A percentile compares a stretch with the other conserved stretches of the same genome.
phyloP scores from a whole-genome alignment of 2,797 vertebrate genomes.

The Anniella stebbinsi region DNA sequence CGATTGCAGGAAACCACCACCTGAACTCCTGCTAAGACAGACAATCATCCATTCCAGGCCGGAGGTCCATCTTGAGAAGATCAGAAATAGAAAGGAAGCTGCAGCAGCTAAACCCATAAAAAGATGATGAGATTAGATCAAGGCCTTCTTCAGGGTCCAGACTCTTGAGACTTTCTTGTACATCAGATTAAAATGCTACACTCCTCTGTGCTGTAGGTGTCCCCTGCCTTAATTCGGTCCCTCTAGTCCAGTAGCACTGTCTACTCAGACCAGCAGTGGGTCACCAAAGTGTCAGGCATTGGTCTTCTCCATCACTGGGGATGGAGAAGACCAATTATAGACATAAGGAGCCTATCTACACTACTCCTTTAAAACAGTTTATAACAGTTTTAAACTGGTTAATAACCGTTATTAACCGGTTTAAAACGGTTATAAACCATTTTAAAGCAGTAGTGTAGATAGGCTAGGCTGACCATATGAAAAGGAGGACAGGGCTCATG shows the following conservation, averaged over 20 bases:
- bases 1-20: constrained; percentile 46
- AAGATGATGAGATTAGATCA: not conserved
- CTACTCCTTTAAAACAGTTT: no score
- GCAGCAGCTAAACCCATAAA: constrained; percentile 36
- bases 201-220: not conserved
- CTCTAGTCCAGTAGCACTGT: not conserved
- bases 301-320: not conserved
- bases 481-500: no score
- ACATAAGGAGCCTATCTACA: no score
- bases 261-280: not conserved
- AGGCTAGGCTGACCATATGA: no score
- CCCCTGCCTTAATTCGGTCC: not conserved
- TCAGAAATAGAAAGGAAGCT: constrained; percentile 37
- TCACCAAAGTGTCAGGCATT: not conserved
- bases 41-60: constrained; percentile 54
- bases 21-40: constrained; percentile 39
- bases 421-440: no score
- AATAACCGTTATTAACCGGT: no score
- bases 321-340: no score
- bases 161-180: not conserved
- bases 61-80: constrained; percentile 59
- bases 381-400: no score
- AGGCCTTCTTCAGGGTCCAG: constrained; percentile 27
- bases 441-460: no score
- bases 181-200: not conserved